Conservation (phyloP, 2,113 vertebrate species). For the Geococcyx californianus region DNA sequence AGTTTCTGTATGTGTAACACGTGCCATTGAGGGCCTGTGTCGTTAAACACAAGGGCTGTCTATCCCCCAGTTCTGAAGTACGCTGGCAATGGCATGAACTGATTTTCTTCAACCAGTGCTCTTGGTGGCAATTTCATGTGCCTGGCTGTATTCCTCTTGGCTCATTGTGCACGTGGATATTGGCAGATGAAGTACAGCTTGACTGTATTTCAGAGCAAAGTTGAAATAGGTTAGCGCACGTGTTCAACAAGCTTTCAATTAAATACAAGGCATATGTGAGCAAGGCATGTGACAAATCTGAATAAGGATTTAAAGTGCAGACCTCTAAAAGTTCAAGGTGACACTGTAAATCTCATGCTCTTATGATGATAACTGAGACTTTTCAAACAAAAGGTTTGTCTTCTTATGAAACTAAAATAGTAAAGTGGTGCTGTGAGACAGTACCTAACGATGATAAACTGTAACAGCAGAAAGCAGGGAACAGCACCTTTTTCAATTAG, state of each 20-base stretch:
- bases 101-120: not conserved
- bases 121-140: not conserved
- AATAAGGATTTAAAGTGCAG: not conserved
- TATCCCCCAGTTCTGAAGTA: rapidly evolving
- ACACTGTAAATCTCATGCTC: not conserved
- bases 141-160: not conserved
- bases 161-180: rapidly evolving
- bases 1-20: not conserved
- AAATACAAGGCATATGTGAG: rapidly evolving
- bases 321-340: rapidly evolving
- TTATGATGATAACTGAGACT: not conserved
- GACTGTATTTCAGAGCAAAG: not conserved
- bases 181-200: not conserved
- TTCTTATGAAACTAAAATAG: not conserved
- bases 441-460: not conserved
- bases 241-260: not conserved
- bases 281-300: not conserved
- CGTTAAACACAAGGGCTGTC: not conserved
- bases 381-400: not conserved
- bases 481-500: not conserved
- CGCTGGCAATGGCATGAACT: not conserved
- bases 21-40: too few species aligned
- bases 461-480: not conserved
- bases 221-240: not conserved
- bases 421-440: not conserved